Evolutionary conservation across 2,888 invertebrate genomes (phyloP).

Genomic region (Rhagium mordax): DNA sequence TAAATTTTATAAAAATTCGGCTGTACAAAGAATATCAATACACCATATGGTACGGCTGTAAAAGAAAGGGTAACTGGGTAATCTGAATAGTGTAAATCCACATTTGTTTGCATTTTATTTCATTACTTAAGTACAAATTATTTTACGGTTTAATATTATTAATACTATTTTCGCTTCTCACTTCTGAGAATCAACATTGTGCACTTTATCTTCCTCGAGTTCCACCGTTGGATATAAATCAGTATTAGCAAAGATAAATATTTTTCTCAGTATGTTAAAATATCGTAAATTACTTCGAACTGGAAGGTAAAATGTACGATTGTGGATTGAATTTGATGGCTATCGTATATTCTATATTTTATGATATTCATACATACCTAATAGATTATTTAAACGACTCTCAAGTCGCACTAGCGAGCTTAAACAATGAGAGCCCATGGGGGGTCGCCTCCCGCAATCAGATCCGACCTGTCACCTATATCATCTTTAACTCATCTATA

Average conservation of each 20-base stretch:
- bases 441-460: constrained; percentile 49
- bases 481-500: constrained; percentile 42
- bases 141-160: too few relatives aligned
- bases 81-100: too few relatives aligned
- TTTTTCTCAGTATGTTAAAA: constrained; percentile 17
- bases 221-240: neutral
- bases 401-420: constrained; percentile 43
- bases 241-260: neutral
- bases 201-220: neutral
- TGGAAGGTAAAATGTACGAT: constrained; percentile 46
- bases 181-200: neutral
- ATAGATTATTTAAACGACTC: constrained; percentile 44
- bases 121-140: too few relatives aligned
- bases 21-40: too few relatives aligned
- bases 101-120: too few relatives aligned
- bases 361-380: constrained; percentile 43
- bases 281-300: constrained; percentile 42
- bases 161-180: too few relatives aligned
- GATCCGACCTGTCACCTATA: constrained; percentile 48
- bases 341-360: constrained; percentile 52
- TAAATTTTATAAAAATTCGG: too few relatives aligned
- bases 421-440: constrained; percentile 48
- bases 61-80: too few relatives aligned
- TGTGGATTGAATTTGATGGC: constrained; percentile 50
- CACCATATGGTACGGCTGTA: too few relatives aligned